Conservation (phyloP, 2,888 invertebrate genomes). For the Ypsolopha sequella region DNA sequence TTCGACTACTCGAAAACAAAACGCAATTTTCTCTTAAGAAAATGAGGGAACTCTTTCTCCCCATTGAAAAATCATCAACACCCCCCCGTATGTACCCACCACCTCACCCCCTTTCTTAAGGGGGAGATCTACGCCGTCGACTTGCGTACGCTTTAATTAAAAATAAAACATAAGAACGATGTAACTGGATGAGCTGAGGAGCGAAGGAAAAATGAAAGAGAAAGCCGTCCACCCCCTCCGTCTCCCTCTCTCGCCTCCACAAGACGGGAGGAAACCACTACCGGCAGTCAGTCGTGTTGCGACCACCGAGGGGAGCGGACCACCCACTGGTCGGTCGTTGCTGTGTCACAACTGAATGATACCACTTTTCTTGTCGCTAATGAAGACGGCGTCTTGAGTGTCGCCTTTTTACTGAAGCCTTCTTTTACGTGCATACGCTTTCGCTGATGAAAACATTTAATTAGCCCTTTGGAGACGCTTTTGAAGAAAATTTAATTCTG, state of each 20-base stretch:
- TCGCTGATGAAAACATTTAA: constrained; percentile 29
- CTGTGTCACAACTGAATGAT: constrained; percentile 65
- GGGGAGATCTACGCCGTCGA: constrained; percentile 66
- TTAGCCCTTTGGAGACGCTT: constrained; percentile 20
- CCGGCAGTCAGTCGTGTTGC: constrained; percentile 58
- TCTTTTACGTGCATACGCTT: constrained; percentile 31
- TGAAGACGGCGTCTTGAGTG: constrained; percentile 63
- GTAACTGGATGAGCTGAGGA: constrained; percentile 72
- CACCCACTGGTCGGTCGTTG: constrained; percentile 40
- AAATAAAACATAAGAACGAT: constrained; percentile 72
- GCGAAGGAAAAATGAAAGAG: constrained; percentile 72
- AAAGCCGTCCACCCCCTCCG: constrained; percentile 54
- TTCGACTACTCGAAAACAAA: constrained; percentile 71
- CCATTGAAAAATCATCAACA: constrained; percentile 72
- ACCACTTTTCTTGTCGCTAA: constrained; percentile 70
- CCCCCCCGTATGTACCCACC: constrained; percentile 60
- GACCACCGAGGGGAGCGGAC: constrained; percentile 52
- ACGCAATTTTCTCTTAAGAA: constrained; percentile 72
- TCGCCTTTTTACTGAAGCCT: constrained; percentile 41
- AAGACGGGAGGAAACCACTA: constrained; percentile 40
- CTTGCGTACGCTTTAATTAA: constrained; percentile 72
- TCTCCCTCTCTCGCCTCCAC: constrained; percentile 26
- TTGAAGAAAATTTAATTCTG: no score
- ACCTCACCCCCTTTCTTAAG: constrained; percentile 33
- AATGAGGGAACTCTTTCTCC: constrained; percentile 72